Evolutionary conservation across 2,888 invertebrate genomes (phyloP), one percentile per base, ranked within the genome.

Genomic region (Heterodera filipjevi): DNA sequence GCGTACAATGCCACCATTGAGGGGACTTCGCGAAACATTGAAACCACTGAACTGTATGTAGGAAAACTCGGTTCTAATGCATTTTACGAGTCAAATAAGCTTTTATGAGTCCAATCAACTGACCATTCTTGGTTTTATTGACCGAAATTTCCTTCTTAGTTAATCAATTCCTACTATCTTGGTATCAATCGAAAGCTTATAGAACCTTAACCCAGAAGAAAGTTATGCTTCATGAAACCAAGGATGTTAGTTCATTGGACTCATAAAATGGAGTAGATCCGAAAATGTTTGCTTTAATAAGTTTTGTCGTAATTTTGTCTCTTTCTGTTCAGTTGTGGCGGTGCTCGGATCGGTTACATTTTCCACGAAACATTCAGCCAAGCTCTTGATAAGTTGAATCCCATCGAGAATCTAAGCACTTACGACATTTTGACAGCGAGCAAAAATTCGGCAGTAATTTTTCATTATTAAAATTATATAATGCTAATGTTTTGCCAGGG

Each of bases 301-400:
- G n/a, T n/a, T n/a, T n/a, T n/a, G n/a, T n/a, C n/a, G n/a, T n/a
- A n/a, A 6, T n/a, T n/a, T 10, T 6, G 0, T n/a, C 19, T 32
- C 10, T 16, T 30, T 39, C 10, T 39, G 10, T 77, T 35, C 32
- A 77, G 77, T 90, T 97, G 98, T 89, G 99, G 99, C 0, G 99
- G 99, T n/a, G 99, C 99, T 8, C 92, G 99, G 85, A 98, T 99
- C 88, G 98, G 98, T 90, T 99, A 96, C 89, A 99, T 99, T 90
- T 99, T 99, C 91, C 98, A 99, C 89, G 98, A 99, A 90, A 96
- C 96, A 0, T 99, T 99, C 90, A 97, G 96, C 5, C 92, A 93
- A 86, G 95, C 96, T 0, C 91, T 99, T 86, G 95, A 96, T 90
- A 94, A 94, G 1, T 96, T 99, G 88, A 95, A 99, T 91, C 97